Base-by-base conservation (phyloP, 2,888 invertebrate genomes). In the Pyrgus malvae region DNA sequence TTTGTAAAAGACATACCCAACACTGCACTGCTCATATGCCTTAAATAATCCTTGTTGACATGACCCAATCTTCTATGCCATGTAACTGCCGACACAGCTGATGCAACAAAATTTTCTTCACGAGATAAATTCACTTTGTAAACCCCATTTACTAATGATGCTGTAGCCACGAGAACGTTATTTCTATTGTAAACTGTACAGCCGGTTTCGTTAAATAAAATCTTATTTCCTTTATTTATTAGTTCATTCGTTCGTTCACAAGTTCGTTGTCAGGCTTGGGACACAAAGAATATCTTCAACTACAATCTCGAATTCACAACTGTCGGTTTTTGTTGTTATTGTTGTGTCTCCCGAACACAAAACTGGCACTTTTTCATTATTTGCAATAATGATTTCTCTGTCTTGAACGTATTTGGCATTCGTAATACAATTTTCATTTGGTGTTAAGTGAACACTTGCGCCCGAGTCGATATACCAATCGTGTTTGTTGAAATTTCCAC, bases 301-400 rank as follows among this genome's bases (percentile, higher is more conserved):
- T 25, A 9, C 3, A 6, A 33, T 33, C 3, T 33, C 33, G 14
- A 12, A 33, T n/a, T 33, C 33, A 4, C n/a, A 12, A 4, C n/a
- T 33, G 3, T 12, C 33, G 4, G 33, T 33, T 11, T 2, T 3
- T 5, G 33, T 33, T 12, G 11, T 33, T 33, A 33, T 33, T 33
- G n/a, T 11, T n/a, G 12, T 12, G 12, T 33, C 33, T 11, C 33
- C 33, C n/a, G 33, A 12, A 33, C 33, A 33, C 7, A 42, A 41
- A 1, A 56, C 55, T 33, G 46, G 35, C 21, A 55, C 23, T 19
- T 41, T 55, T 31, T 53, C 38, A 46, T 27, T 55, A 19, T 69
- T 67, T 37, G 68, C 68, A 14, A 64, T 64, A n/a, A 67, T 41
- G 31, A 68, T 68, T 25, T 65, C 61, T 37, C 62, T 61, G 1